A percentile compares a stretch with the other conserved stretches of the same genome.
phyloP scores from a whole-genome alignment of 2,888 invertebrate genomes.

The Tridacna gigas region DNA sequence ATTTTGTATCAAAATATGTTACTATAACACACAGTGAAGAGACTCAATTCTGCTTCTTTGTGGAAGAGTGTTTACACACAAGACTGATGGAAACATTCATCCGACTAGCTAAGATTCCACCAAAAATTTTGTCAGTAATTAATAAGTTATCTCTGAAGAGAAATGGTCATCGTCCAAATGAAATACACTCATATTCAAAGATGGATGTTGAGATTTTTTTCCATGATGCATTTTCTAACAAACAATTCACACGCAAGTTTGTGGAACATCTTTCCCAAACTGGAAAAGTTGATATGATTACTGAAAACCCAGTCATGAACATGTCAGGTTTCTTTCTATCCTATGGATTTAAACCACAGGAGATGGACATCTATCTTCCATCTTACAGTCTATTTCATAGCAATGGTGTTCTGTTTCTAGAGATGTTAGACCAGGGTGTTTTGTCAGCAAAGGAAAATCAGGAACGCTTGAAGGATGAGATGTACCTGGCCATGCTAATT shows the following conservation, averaged over 20 bases:
- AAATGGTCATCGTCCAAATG: constrained; percentile 14
- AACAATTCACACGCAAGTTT: constrained; percentile 16
- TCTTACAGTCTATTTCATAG: constrained; percentile 5
- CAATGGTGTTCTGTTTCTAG: background rate
- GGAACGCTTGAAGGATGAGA: background rate
- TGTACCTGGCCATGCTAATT: constrained; percentile 25
- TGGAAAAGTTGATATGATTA: background rate
- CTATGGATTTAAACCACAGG: constrained; percentile 23
- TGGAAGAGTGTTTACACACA: constrained; percentile 16
- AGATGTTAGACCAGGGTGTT: constrained; percentile 2
- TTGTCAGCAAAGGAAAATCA: background rate
- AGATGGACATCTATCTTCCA: constrained; percentile 6
- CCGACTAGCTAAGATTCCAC: background rate
- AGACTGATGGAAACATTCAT: background rate
- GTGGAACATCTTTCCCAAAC: constrained; percentile 3
- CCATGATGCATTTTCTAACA: constrained; percentile 22
- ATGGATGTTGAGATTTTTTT: constrained; percentile 27
- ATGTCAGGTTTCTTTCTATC: constrained; percentile 32
- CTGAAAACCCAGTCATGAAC: constrained; percentile 17
- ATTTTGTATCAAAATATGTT: constrained; percentile 39
- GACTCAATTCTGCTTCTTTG: constrained; percentile 26
- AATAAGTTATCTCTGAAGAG: constrained; percentile 1
- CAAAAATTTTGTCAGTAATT: background rate
- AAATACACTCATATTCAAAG: background rate
- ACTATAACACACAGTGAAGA: constrained; percentile 19